These are phyloP conservation scores for Actenoides hombroni DNA, from an alignment of 2,113 vertebrate species.

Conservation along the genomic window DNA sequence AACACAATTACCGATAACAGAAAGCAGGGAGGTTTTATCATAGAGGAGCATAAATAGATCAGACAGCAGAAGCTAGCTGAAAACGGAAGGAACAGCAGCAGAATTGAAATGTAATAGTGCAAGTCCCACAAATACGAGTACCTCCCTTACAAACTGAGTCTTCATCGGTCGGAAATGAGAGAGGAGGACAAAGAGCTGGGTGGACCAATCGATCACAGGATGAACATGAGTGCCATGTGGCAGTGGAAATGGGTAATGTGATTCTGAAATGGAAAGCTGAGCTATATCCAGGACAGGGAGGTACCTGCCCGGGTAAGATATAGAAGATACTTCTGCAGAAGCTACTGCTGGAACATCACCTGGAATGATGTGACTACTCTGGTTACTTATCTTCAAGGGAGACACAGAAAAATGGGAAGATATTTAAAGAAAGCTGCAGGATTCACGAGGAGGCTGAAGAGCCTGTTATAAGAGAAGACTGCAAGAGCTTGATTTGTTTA, in stretches of 20 bases:
- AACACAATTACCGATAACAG: not conserved
- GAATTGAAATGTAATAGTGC: not conserved
- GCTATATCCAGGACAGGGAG: not conserved
- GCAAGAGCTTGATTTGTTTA: slow-evolving; percentile 50
- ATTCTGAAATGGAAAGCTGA: not conserved
- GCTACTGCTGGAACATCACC: not conserved
- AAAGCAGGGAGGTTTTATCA: not conserved
- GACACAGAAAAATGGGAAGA: not conserved
- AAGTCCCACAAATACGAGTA: not conserved
- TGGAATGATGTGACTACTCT: not conserved
- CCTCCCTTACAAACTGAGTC: not conserved
- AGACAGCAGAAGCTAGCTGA: not conserved
- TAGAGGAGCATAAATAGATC: not conserved
- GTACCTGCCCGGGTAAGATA: not conserved
- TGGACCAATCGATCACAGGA: not conserved
- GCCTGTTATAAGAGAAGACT: not conserved
- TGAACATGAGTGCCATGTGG: not conserved
- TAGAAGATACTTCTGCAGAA: not conserved
- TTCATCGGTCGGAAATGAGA: not conserved
- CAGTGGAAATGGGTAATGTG: not conserved
- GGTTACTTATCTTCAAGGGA: not conserved
- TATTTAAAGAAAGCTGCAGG: not conserved
- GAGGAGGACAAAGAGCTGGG: not conserved
- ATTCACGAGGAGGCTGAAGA: not conserved
- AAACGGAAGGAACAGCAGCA: not conserved